These are phyloP conservation scores for Steinernema scapterisci DNA, from an alignment of 2,888 invertebrate genomes.

Conservation along the genomic window DNA sequence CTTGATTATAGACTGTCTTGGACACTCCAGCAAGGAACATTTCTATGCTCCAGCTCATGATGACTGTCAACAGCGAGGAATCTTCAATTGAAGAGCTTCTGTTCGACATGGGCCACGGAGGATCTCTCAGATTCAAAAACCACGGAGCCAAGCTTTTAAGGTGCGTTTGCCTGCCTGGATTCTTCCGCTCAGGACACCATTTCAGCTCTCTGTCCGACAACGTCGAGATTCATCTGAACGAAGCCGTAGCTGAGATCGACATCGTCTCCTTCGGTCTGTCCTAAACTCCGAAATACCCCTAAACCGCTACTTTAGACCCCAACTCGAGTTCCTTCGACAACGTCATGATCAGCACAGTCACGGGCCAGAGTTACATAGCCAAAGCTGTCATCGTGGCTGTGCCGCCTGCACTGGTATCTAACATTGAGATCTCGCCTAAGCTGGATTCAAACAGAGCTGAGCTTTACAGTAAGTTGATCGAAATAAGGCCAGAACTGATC, in stretches of 20 bases:
- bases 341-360: not conserved
- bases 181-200: not conserved
- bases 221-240: not conserved
- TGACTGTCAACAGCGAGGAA: slow-evolving; percentile 47
- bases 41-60: slow-evolving; percentile 45
- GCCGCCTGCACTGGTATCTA: slow-evolving; percentile 45
- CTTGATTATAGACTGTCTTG: slow-evolving; percentile 50
- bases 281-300: not conserved
- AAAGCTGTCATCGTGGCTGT: slow-evolving; percentile 47
- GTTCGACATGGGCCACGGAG: slow-evolving; percentile 24
- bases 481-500: no score
- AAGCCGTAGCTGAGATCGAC: slow-evolving; percentile 10
- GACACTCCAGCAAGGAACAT: slow-evolving; percentile 51
- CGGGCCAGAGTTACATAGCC: not conserved
- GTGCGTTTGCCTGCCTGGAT: not conserved
- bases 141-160: not conserved
- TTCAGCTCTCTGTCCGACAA: not conserved
- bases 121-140: slow-evolving; percentile 19
- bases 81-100: slow-evolving; percentile 15
- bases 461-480: slow-evolving; percentile 9
- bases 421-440: slow-evolving; percentile 46
- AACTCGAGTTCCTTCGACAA: not conserved
- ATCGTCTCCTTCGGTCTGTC: not conserved
- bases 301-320: not conserved
- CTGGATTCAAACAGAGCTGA: slow-evolving; percentile 33